Evolutionary conservation across 2,797 vertebrate genomes (phyloP), one percentile per base, ranked within the genome.

Genomic region (Aphelocoma californica): DNA sequence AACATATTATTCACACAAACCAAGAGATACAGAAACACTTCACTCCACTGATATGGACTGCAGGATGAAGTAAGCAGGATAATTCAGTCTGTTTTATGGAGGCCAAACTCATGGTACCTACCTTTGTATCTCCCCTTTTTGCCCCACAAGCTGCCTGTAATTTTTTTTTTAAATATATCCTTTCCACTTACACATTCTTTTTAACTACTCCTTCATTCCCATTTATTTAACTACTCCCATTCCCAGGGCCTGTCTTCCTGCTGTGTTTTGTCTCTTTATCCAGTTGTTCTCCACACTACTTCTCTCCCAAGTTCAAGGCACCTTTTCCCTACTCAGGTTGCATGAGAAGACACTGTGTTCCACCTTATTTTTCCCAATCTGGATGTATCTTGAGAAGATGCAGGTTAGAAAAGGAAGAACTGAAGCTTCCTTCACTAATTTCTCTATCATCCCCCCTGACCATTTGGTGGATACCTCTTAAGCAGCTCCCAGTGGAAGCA

Each of bases 1-100:
- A 95, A 96, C 88, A 90, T 84, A 93, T 93, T 94, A 84, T 96
- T 95, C 88, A 54, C 60, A 93, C 80, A 87, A 93, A 88, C 50
- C 34, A 75, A 90, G 67, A 92, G 81, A 88, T 80, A 44, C 66
- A 88, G 64, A 92, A 92, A 91, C 29, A 67, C 9, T 93, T 95
- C 34, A 2, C 42, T 87, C 54, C 17, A 17, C 38, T 79, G 66
- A 50, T 73, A 24, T 3, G n/a, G 66, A 47, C 25, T 81, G 48
- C 42, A 26, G 62, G 73, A 73, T 21, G 29, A 80, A 79, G 57
- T 9, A 81, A 62, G 18, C 23, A 28, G 25, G 32, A 62, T n/a
- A 18, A 58, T 73, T 54, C 48, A 57, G 17, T 28, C 40, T 70
- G 44, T 14, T 36, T 88, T 84, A 16, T 51, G 57, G 42, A 67